A percentile compares a stretch with the other conserved stretches of the same genome.
Evolutionary conservation across 2,888 invertebrate species (phyloP).

Genomic region (Tenthredo notha): DNA sequence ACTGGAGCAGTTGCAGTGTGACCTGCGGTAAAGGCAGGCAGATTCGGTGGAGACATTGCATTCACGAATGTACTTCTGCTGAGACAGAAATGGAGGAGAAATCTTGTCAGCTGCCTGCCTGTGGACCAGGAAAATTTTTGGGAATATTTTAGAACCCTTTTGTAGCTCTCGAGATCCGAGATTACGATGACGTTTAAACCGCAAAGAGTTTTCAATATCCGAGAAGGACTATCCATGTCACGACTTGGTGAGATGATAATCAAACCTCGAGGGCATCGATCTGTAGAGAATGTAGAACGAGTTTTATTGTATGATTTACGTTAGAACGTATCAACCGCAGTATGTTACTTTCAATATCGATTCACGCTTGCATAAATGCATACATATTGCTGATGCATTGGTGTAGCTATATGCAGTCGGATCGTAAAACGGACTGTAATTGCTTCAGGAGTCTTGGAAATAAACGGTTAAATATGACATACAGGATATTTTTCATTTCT

Average conservation of each 20-base stretch:
- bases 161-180: not conserved
- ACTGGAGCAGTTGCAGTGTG: constrained; percentile 84
- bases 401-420: not conserved
- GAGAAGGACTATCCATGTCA: not conserved
- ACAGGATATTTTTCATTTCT: not conserved
- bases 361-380: constrained; percentile 3
- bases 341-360: constrained; percentile 9
- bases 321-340: not conserved
- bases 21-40: constrained; percentile 83
- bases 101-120: constrained; percentile 79
- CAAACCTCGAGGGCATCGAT: not conserved
- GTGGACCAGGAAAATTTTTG: constrained; percentile 75
- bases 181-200: not conserved
- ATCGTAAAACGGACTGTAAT: constrained; percentile 1
- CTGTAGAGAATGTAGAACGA: constrained; percentile 4
- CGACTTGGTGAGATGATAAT: not conserved
- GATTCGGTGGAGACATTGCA: constrained; percentile 81
- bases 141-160: constrained; percentile 65
- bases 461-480: not conserved
- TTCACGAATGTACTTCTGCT: constrained; percentile 74
- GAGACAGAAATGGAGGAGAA: constrained; percentile 81
- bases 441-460: not conserved
- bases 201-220: not conserved
- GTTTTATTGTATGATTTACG: not conserved
- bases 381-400: not conserved